Conservation (phyloP, 2,888 invertebrate species). For the Melitaea athalia region DNA sequence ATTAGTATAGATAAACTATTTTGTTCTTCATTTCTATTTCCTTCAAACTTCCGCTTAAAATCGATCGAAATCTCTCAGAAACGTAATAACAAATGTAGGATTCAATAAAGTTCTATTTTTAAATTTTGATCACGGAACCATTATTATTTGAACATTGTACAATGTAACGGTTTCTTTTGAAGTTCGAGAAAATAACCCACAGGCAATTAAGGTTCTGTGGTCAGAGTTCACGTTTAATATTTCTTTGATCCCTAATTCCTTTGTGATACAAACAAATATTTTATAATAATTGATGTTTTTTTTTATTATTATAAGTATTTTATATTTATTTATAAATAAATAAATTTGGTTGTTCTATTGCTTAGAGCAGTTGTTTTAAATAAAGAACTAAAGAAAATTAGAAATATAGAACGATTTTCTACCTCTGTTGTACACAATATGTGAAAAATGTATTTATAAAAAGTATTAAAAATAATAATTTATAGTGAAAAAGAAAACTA, state of each 20-base stretch:
- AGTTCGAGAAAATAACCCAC: constrained; percentile 25
- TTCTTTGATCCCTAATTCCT: constrained; percentile 15
- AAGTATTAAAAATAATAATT: not conserved
- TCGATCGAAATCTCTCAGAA: not conserved
- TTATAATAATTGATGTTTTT: not conserved
- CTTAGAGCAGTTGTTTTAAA: no score
- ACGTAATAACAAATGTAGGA: not conserved
- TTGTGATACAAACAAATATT: constrained; percentile 11
- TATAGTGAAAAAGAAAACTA: not conserved
- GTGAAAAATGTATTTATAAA: not conserved
- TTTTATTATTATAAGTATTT: not conserved
- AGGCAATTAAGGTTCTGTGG: constrained; percentile 27
- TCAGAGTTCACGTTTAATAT: constrained; percentile 23
- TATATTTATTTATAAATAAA: not conserved
- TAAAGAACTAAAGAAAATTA: no score
- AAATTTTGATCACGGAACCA: constrained; percentile 17
- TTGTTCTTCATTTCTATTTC: no score
- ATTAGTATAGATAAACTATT: no score
- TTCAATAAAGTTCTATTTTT: not conserved
- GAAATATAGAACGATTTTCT: no score
- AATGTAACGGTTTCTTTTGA: constrained; percentile 22
- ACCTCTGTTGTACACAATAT: not conserved
- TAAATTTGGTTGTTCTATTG: not conserved
- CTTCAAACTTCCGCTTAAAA: no score
- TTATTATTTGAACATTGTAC: not conserved